Percentiles rank a stretch among this genome's conserved stretches.
These are phyloP conservation scores for Montipora sp. DNA, from an alignment of 64 coral and sea anemone genomes.

Conservation along the genomic window DNA sequence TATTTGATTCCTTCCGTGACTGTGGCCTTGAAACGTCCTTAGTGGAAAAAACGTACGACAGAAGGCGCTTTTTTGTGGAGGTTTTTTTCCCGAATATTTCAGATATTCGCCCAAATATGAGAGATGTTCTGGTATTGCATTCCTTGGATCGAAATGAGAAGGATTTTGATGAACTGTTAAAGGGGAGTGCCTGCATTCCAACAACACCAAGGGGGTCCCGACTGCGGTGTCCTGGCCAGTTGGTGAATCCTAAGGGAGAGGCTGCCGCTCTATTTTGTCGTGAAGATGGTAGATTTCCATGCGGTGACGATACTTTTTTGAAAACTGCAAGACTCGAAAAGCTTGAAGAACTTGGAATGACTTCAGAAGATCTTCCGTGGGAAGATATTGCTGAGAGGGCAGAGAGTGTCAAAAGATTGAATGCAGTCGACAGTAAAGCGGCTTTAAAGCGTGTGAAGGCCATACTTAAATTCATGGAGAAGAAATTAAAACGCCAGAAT, in stretches of 20 bases:
- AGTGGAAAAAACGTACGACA: neutral
- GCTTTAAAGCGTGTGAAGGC: slow-evolving; percentile 10
- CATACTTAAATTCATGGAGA: slow-evolving; percentile 33
- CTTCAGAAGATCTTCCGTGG: slow-evolving; percentile 61
- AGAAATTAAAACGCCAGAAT: neutral
- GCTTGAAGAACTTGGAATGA: slow-evolving; percentile 78
- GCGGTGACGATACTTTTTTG: slow-evolving; percentile 14
- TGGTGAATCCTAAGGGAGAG: slow-evolving; percentile 64
- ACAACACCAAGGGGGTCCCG: slow-evolving; percentile 39
- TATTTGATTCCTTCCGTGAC: slow-evolving; percentile 22
- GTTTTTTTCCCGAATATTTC: slow-evolving; percentile 59
- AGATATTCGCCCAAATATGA: neutral
- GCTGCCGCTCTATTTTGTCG: slow-evolving; percentile 33
- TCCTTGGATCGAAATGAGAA: slow-evolving; percentile 23
- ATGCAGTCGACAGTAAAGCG: neutral
- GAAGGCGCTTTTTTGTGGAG: slow-evolving; percentile 39
- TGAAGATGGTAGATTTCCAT: slow-evolving; percentile 76
- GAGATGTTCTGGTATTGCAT: slow-evolving; percentile 54
- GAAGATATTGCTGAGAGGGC: slow-evolving; percentile 63
- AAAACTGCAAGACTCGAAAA: slow-evolving; percentile 21
- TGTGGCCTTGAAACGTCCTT: neutral
- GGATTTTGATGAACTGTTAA: slow-evolving; percentile 39
- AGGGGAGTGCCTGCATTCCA: slow-evolving; percentile 55
- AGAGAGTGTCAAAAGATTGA: slow-evolving; percentile 36
- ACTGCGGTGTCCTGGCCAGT: slow-evolving; percentile 51